Evolutionary conservation across 2,797 vertebrate genomes (phyloP), one percentile per base, ranked within the genome.

Genomic region (Halcyon badia): DNA sequence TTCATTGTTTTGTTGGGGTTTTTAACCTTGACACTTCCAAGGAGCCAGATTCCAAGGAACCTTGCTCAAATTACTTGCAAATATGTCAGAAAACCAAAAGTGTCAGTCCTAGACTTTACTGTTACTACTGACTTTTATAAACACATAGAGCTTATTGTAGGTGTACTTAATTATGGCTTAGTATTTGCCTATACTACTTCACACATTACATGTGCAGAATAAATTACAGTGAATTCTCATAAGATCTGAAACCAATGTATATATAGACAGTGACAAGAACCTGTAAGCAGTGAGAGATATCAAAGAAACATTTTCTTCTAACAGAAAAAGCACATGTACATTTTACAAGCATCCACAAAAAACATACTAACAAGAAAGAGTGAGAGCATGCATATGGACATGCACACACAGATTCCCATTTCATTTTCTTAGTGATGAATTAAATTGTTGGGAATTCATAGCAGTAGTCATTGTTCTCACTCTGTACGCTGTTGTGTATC

Each of bases 401-500:
- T 44, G 19, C 18, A 41, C 31, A 52, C 21, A 31, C 24, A 64
- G 31, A 62, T 24, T 30, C n/a, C 46, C 37, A 68, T 22, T 42
- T 80, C 16, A 35, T 56, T 76, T 62, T 88, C 65, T 51, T n/a
- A 62, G 10, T 30, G 77, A 66, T 61, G 4, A 87, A 61, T 15
- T 56, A 68, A 82, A 69, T 26, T 9, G 13, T 17, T 60, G 44
- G 19, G 19, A 79, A 93, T 79, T 64, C 20, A 39, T 21, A 56
- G 68, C 52, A 82, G 41, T 39, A 65, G 57, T 22, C 10, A 35
- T 2, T 68, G 20, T 22, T 82, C 75, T 60, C 19, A 81, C 28
- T 7, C 0, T 0, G 0, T 46, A 51, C 11, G 20, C 26, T 39
- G 4, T 5, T 61, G 17, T 7, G 12, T 37, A 44, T 44, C 44